Evolutionary conservation across 2,113 vertebrate species (phyloP).

Genomic region (Indicator maculatus): DNA sequence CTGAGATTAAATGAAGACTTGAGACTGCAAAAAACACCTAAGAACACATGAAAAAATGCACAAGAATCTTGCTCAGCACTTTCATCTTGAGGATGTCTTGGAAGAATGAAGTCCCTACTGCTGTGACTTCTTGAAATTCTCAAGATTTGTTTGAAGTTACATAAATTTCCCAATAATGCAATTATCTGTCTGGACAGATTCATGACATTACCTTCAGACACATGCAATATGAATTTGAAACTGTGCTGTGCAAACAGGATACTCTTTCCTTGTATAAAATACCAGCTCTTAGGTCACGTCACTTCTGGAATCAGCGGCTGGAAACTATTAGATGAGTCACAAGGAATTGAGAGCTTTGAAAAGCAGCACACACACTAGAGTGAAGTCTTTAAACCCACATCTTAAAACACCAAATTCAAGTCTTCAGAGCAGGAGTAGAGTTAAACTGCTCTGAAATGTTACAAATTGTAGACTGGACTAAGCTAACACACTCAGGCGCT

Average conservation of each 20-base stretch:
- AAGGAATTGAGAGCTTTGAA: not conserved
- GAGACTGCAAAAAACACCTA: not conserved
- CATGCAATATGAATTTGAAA: not conserved
- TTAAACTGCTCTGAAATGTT: not conserved
- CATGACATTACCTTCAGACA: not conserved
- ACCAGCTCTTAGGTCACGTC: constrained; percentile 25
- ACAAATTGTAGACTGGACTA: not conserved
- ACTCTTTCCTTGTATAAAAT: constrained; percentile 36
- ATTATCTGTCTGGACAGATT: not conserved
- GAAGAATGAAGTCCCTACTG: not conserved
- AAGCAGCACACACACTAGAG: not conserved
- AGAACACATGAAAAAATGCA: not conserved
- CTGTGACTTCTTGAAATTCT: not conserved
- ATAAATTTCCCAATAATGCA: not conserved
- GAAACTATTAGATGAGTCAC: constrained; percentile 52
- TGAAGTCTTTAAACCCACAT: not conserved
- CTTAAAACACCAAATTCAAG: not conserved
- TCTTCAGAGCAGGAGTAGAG: not conserved
- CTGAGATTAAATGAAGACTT: not conserved
- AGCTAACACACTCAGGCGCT: rapidly evolving
- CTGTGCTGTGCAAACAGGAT: constrained; percentile 25
- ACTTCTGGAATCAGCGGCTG: constrained; percentile 53
- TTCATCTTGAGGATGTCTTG: not conserved
- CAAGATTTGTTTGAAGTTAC: not conserved
- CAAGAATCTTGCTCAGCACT: not conserved